Percentiles rank a stretch among this genome's conserved stretches.
These are phyloP conservation scores for Caenorhabditis panamensis DNA, from an alignment of 2,888 invertebrate genomes.

Conservation along the genomic window DNA sequence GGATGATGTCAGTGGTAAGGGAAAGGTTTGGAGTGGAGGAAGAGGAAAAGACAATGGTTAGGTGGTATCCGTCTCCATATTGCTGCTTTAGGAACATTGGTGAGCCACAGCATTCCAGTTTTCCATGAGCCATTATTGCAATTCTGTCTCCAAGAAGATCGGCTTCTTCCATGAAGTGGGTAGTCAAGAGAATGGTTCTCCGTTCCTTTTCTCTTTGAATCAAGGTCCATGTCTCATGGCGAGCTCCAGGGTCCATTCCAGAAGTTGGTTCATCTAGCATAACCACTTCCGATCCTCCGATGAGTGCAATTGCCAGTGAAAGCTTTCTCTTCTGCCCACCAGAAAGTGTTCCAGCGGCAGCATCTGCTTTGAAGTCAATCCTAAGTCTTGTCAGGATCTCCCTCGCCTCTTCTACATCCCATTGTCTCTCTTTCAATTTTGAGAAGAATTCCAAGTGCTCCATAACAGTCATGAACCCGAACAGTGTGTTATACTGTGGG, in stretches of 20 bases:
- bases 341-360: conserved; percentile 84
- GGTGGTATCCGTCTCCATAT: conserved; percentile 90
- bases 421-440: conserved; percentile 82
- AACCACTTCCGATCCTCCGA: conserved; percentile 86
- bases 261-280: conserved; percentile 80
- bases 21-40: conserved; percentile 74
- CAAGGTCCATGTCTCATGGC: conserved; percentile 87
- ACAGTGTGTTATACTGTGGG: conserved; percentile 91
- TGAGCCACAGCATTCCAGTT: conserved; percentile 89
- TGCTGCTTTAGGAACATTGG: conserved; percentile 88
- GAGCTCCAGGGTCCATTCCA: conserved; percentile 84
- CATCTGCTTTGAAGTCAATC: conserved; percentile 66
- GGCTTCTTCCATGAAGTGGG: conserved; percentile 94
- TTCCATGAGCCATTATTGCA: conserved; percentile 90
- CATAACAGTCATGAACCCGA: conserved; percentile 88
- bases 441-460: conserved; percentile 91
- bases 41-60: conserved; percentile 85
- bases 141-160: conserved; percentile 90
- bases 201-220: conserved; percentile 84
- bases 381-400: conserved; percentile 86
- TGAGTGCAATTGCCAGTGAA: conserved; percentile 88
- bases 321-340: conserved; percentile 88
- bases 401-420: conserved; percentile 85
- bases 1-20: conserved; percentile 49
- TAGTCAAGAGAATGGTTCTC: conserved; percentile 88